Conservation (phyloP, 1,140 invertebrate species). For the Lepidurus apus region DNA sequence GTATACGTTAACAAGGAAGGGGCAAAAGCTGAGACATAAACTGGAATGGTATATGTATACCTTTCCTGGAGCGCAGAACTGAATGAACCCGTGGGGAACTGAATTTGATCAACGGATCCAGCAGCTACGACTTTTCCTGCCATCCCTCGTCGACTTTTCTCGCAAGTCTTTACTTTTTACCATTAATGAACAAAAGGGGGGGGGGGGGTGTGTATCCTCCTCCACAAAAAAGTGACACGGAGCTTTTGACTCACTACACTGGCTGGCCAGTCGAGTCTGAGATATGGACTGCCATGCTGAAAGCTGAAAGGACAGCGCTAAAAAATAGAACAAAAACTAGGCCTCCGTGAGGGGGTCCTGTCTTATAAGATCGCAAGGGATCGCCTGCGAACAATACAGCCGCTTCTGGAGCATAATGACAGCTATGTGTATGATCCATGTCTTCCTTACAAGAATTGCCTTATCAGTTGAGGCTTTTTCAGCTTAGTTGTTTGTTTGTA, state of each 20-base stretch:
- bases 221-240: not conserved
- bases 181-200: not conserved
- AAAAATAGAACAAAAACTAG: not conserved
- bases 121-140: not conserved
- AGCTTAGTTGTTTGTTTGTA: not conserved
- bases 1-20: not conserved
- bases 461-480: not conserved
- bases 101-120: not conserved
- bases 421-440: constrained; percentile 11
- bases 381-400: not conserved
- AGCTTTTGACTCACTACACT: not conserved
- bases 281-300: not conserved
- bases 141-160: not conserved
- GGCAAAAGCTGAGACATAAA: not conserved
- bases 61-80: not conserved
- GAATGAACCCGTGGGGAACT: not conserved
- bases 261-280: not conserved
- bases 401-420: not conserved
- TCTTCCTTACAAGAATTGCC: not conserved
- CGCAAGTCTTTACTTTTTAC: not conserved
- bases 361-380: not conserved
- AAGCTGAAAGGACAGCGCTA: constrained; percentile 1
- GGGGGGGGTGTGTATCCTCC: not conserved
- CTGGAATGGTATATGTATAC: not conserved
- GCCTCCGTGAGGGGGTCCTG: not conserved